These are phyloP conservation scores for Cistogaster globosa DNA, from an alignment of 2,888 invertebrate genomes.

Conservation along the genomic window DNA sequence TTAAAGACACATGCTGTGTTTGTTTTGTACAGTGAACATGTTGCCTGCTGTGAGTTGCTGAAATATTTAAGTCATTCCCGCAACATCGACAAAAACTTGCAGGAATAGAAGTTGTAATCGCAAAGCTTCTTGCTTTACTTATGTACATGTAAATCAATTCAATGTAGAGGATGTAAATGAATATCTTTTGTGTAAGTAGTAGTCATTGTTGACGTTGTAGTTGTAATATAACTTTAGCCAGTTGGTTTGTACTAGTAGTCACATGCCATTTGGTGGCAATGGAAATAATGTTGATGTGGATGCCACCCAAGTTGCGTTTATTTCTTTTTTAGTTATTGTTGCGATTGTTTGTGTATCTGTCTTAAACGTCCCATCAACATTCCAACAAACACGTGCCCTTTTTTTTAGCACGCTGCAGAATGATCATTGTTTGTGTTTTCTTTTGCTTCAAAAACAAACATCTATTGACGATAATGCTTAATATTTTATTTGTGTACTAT, in stretches of 20 bases:
- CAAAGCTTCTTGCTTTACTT: constrained; percentile 41
- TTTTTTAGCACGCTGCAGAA: constrained; percentile 17
- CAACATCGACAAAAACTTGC: constrained; percentile 10
- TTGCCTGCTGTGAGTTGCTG: constrained; percentile 65
- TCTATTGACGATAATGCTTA: constrained; percentile 22
- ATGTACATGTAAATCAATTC: no score
- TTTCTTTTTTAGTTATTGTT: constrained; percentile 19
- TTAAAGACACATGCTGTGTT: constrained; percentile 63
- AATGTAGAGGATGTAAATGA: not conserved
- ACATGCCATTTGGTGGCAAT: constrained; percentile 15
- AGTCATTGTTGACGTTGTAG: constrained; percentile 45
- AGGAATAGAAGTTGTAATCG: constrained; percentile 11
- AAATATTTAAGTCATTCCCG: constrained; percentile 59
- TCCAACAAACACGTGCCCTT: constrained; percentile 52
- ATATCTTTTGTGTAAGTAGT: constrained; percentile 15
- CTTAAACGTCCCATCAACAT: constrained; percentile 55
- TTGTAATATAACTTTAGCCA: constrained; percentile 41
- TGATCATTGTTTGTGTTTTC: constrained; percentile 32
- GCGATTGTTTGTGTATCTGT: constrained; percentile 32
- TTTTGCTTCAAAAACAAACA: constrained; percentile 17
- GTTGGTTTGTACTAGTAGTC: constrained; percentile 26
- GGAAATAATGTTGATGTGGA: constrained; percentile 48
- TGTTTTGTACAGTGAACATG: constrained; percentile 55
- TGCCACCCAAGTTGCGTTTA: constrained; percentile 65
- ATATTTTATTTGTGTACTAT: no score